Conservation (phyloP, 2,113 vertebrate genomes). For the Heterocephalus glaber region DNA sequence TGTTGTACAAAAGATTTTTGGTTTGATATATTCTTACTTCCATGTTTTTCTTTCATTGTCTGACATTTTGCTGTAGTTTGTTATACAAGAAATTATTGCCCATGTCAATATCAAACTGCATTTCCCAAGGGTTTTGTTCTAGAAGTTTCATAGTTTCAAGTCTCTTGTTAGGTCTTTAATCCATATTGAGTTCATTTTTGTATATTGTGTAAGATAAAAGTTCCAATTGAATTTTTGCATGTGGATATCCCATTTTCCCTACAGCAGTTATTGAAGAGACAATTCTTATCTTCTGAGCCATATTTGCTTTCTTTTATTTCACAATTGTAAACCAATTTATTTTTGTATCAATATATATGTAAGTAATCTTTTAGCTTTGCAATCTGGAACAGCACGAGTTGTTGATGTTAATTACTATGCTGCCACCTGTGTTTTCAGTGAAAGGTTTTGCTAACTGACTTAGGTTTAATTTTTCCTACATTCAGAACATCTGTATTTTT, state of each 20-base stretch:
- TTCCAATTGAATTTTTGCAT: background rate
- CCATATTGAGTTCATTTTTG: background rate
- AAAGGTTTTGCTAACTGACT: constrained; percentile 44
- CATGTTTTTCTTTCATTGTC: background rate
- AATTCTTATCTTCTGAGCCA: background rate
- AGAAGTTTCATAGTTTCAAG: background rate
- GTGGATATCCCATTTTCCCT: background rate
- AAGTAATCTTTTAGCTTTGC: constrained; percentile 41
- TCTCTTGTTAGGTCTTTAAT: background rate
- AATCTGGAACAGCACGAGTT: constrained; percentile 57
- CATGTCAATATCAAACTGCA: background rate
- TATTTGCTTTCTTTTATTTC: constrained; percentile 25
- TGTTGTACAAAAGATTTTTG: background rate
- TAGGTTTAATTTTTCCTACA: constrained; percentile 36
- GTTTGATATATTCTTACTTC: background rate
- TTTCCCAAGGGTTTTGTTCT: background rate
- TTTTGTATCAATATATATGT: constrained; percentile 16
- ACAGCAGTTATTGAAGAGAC: background rate
- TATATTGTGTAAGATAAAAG: background rate
- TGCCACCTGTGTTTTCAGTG: constrained; percentile 68
- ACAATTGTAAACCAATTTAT: constrained; percentile 28
- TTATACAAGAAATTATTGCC: background rate
- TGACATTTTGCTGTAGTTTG: background rate
- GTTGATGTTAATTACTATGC: constrained; percentile 48
- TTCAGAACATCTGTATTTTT: background rate